Evolutionary conservation across 2,797 vertebrate genomes (phyloP), one percentile per base, ranked within the genome.

Genomic region (Rhinatrema bivittatum): DNA sequence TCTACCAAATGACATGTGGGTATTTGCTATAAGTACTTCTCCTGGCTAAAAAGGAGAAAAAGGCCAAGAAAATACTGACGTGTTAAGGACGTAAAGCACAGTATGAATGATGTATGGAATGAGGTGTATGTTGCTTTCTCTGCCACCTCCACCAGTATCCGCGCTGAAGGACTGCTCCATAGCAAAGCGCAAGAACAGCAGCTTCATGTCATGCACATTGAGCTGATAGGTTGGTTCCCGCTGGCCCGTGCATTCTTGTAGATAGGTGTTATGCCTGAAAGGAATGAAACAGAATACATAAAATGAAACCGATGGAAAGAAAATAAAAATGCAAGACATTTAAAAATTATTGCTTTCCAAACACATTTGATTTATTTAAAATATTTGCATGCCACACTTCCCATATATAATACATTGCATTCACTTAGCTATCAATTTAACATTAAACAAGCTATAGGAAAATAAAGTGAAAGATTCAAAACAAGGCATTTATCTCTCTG

Each of bases 101-200:
- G 95, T 99, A 82, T 99, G 96, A 64, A 98, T 87, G 68, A 99
- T 95, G 84, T 98, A 99, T 0, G 95, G 95, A 64, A 98, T 96
- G 71, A 99, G 93, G 84, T 99, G 95, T 49, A 99, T 89, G 84
- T 99, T 99, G 86, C 95, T 98, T 79, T 98, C 94, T 8, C 96
- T 79, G 27, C 96, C 96, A 4, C 96, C 96, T 29, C 95, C 95
- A 1, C 94, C 94, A 0, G 94, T 95, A 62, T 99, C 96, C 2
- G 94, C 77, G 2, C 96, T 99, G 84, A 99, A 98, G 0, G 96
- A 99, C n/a, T 98, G 96, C 64, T 99, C 96, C 38, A 89, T 98
- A 25, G 96, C 96, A 13, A 99, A 98, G 42, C 96, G 93, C 25
- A 95, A 82, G 62, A 99, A 95, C 1, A 98, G 88, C 65, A 99